phyloP scores from a whole-genome alignment of 1,140 invertebrate genomes.

The Orussus abietinus region DNA sequence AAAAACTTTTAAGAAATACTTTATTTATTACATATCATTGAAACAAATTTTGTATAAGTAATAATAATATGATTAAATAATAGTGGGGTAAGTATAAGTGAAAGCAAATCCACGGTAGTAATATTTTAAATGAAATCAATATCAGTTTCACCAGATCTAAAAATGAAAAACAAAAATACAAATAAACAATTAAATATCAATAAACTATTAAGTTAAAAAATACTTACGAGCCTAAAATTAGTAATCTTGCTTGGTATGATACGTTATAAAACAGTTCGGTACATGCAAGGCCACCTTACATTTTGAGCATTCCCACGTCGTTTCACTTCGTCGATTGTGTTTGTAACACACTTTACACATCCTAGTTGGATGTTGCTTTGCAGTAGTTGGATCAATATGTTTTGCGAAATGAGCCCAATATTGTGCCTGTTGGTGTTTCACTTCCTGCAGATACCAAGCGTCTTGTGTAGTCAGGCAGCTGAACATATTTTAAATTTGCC shows the following conservation, averaged over 20 bases:
- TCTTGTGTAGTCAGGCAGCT: constrained; percentile 13
- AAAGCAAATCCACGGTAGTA: constrained; percentile 11
- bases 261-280: constrained; percentile 11
- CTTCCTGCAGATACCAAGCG: constrained; percentile 1
- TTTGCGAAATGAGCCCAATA: constrained; percentile 14
- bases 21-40: constrained; percentile 12
- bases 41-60: constrained; percentile 11
- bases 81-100: constrained; percentile 6
- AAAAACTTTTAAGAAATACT: constrained; percentile 13
- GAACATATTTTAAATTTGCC: constrained; percentile 12
- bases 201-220: constrained; percentile 16
- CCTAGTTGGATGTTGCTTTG: constrained; percentile 1
- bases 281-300: constrained; percentile 11
- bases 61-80: constrained; percentile 15
- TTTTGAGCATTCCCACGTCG: constrained; percentile 10
- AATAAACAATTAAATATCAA: constrained; percentile 19
- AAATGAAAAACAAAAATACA: constrained; percentile 18
- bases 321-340: constrained; percentile 13
- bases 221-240: constrained; percentile 11
- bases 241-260: constrained; percentile 13
- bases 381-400: constrained; percentile 12
- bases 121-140: constrained; percentile 2
- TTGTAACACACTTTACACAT: constrained; percentile 9
- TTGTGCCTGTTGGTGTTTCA: constrained; percentile 7
- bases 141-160: constrained; percentile 7